Evolutionary conservation across 2,797 vertebrate genomes (phyloP), one percentile per base, ranked within the genome.

Genomic region (Sebastes miniatus): DNA sequence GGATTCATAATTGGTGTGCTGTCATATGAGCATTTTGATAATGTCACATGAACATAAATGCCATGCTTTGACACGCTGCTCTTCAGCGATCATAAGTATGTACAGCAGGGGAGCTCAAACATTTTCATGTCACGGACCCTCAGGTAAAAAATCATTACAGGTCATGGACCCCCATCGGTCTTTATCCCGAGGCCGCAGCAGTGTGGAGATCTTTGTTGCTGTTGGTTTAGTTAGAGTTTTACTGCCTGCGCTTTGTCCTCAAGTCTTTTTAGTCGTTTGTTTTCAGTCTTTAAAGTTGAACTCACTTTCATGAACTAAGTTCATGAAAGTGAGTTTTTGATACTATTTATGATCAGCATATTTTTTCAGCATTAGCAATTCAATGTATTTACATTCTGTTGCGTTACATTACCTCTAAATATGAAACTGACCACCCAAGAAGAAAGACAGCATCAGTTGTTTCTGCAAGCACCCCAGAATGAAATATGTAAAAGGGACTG

Each of bases 31-130:
- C 86, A 68, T 85, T 92, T 86, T 85, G 89, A 91, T 91, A 92
- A 93, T 93, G 87, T 90, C 91, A 92, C 88, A 89, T 85, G 87
- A 81, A 63, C 77, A 88, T 87, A 87, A 89, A 91, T 88, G 86
- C 57, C 91, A 91, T 12, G 81, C 57, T 73, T 61, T 89, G 84
- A 89, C 88, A 87, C 69, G 66, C 73, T 71, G 72, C 77, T 75
- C 83, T 69, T 14, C 70, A 16, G 68, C 50, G 14, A 34, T 76
- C 65, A 79, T 63, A 63, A 64, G 81, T 76, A 73, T 80, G 69
- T 86, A 88, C 86, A 90, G 80, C 82, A 79, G 69, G 65, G n/a
- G 29, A 20, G 39, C 73, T 81, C 56, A 73, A 83, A 83, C 71
- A 43, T 59, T 73, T 77, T 78, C 85, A 79, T 59, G 25, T 73